Conservation (phyloP, 1,140 invertebrate genomes). For the Euwallacea similis region DNA sequence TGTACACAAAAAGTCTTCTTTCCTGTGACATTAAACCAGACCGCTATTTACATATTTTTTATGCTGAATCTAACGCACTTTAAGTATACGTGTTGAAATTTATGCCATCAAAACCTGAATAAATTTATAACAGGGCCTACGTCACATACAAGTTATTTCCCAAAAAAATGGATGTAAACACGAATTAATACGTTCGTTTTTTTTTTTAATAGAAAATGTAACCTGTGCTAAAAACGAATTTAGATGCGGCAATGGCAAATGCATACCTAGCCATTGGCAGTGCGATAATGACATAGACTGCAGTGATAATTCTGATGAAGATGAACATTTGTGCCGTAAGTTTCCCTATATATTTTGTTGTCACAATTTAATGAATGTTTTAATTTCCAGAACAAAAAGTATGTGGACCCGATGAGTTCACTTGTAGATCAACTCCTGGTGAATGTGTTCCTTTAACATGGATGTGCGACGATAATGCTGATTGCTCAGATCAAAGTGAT, state of each 20-base stretch:
- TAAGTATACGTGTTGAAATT: too few species aligned
- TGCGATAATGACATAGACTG: conserved; percentile 72
- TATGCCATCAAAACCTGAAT: too few species aligned
- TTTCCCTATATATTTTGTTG: conserved; percentile 29
- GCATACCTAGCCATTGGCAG: conserved; percentile 72
- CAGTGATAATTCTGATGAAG: conserved; percentile 70
- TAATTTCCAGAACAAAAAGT: conserved; percentile 67
- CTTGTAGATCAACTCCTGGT: conserved; percentile 73
- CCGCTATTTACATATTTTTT: too few species aligned
- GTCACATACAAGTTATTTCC: too few species aligned
- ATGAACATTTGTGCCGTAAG: conserved; percentile 72
- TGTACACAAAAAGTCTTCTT: too few species aligned
- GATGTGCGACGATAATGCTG: conserved; percentile 87
- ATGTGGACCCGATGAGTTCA: conserved; percentile 85
- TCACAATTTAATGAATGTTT: not conserved
- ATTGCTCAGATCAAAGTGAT: conserved; percentile 88
- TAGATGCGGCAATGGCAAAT: conserved; percentile 63
- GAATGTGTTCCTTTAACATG: conserved; percentile 88
- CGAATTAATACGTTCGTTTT: not conserved
- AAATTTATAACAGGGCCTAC: too few species aligned
- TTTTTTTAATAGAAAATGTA: conserved; percentile 54
- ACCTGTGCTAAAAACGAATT: conserved; percentile 64
- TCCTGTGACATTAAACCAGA: too few species aligned
- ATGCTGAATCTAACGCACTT: too few species aligned
- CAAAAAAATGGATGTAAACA: not conserved